Conservation (phyloP, 2,888 invertebrate genomes). For the Patella ulyssiponensis region DNA sequence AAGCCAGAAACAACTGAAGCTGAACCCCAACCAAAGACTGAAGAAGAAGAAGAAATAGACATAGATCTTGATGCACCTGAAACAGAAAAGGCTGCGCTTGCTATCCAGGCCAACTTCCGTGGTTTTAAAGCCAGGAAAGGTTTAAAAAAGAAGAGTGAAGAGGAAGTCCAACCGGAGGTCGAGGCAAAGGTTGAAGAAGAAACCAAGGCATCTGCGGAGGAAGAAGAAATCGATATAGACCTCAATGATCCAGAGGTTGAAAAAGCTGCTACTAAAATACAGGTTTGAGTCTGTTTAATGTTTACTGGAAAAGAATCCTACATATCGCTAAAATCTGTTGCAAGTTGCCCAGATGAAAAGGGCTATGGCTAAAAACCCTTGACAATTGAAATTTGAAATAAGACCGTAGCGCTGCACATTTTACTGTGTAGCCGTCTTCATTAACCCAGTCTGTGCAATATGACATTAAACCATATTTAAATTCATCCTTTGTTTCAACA, state of each 20-base stretch:
- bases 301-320: background rate
- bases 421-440: no score
- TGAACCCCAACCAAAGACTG: background rate
- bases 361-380: no score
- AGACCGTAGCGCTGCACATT: no score
- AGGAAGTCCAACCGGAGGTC: background rate
- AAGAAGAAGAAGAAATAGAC: conserved; percentile 30
- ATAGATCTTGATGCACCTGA: conserved; percentile 60
- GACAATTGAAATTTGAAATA: no score
- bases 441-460: no score
- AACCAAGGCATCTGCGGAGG: conserved; percentile 10
- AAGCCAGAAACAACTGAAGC: background rate
- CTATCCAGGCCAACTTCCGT: conserved; percentile 64
- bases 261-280: conserved; percentile 62
- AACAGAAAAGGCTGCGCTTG: conserved; percentile 57
- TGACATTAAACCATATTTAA: no score
- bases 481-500: no score
- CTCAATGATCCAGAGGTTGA: conserved; percentile 60
- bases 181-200: background rate
- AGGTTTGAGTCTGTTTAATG: conserved; percentile 48
- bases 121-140: conserved; percentile 61
- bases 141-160: conserved; percentile 37
- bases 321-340: no score
- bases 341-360: no score
- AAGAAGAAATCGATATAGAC: conserved; percentile 51